A percentile compares a stretch with the other conserved stretches of the same genome.
Conservation (phyloP, 2,888 invertebrate species). For the Pachycephus smyrnensis region DNA sequence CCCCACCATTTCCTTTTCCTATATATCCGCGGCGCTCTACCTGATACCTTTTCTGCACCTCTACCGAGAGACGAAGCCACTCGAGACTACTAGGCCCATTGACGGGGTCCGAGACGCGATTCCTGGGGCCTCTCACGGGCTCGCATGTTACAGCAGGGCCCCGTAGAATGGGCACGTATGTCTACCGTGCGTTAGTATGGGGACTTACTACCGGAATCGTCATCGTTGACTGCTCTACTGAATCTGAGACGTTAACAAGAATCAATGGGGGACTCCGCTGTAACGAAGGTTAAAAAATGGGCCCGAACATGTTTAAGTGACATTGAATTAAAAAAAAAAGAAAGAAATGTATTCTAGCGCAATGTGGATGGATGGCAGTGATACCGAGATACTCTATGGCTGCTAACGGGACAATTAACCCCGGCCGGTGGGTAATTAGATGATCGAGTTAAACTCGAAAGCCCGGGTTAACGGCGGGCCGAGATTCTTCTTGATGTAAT, state of each 20-base stretch:
- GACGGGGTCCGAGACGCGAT: neutral
- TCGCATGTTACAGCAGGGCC: neutral
- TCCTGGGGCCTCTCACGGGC: neutral
- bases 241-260: neutral
- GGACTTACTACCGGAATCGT: slow-evolving; percentile 10
- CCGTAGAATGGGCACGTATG: neutral
- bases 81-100: neutral
- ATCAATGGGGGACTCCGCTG: neutral
- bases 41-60: neutral
- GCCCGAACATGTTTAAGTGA: neutral
- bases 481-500: slow-evolving; percentile 35
- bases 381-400: slow-evolving; percentile 9
- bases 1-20: neutral
- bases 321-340: neutral
- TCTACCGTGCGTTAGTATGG: neutral
- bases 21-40: neutral
- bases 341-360: neutral
- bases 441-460: slow-evolving; percentile 62
- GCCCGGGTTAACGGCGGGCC: slow-evolving; percentile 46
- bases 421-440: slow-evolving; percentile 56
- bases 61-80: neutral
- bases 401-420: slow-evolving; percentile 63
- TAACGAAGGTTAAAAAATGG: neutral
- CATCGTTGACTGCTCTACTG: neutral
- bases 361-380: neutral